Base-by-base conservation (phyloP, 2,113 vertebrate genomes). In the Ctenodactylus gundi region DNA sequence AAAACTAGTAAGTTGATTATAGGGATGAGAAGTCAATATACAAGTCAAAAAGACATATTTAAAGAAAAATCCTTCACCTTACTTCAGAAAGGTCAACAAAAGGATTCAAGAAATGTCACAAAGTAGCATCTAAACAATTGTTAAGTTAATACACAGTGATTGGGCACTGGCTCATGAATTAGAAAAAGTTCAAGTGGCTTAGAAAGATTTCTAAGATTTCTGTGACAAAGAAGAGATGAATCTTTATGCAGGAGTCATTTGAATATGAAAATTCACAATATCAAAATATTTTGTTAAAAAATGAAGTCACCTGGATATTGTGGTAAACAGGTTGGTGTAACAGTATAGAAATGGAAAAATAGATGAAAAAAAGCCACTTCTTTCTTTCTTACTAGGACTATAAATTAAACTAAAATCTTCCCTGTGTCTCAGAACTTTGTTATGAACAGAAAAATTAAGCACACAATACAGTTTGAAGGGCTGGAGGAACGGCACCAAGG, bases 221-320 rank as follows among this genome's bases (percentile, higher is more conserved):
- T n/a, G 44, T 90, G 23, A 90, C 9, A 23, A 73, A 31, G 82
- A 89, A 91, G 36, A 96, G 64, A 17, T 58, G 65, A 85, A 11
- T 41, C 49, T 86, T 83, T 20, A 68, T 31, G 3, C 31, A 41
- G 9, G 49, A 57, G 41, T 55, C 29, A 6, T 80, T 90, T 39
- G 11, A 34, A 51, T 49, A 60, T 21, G 18, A 9, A 51, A 90
- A 2, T 67, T 73, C 34, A 72, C 20, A 90, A 55, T 65, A 20
- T 88, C 41, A 85, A 77, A 83, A 29, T 51, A 80, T 91, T 31
- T 27, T 68, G 4, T 57, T 88, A 39, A 88, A 94, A 95, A 81
- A n/a, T 94, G 88, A 75, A 75, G 31, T 73, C 53, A 73, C 17
- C 27, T 77, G 34, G 27, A 62, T 91, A 41, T 44, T 93, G 17